A percentile compares a stretch with the other conserved stretches of the same genome.
phyloP scores from a whole-genome alignment of 2,888 invertebrate genomes.

The Rhogogaster chlorosoma region DNA sequence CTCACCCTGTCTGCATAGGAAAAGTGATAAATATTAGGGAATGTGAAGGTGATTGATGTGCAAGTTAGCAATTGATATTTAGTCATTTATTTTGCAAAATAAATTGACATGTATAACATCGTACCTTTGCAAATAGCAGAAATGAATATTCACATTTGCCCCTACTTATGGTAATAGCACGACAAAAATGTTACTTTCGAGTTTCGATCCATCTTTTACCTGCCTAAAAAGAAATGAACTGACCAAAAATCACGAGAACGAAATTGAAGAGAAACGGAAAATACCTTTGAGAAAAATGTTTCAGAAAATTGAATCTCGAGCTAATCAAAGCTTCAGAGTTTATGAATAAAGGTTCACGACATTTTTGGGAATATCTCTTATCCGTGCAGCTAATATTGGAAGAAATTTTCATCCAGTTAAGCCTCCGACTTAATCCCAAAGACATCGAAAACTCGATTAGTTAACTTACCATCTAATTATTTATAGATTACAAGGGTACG shows the following conservation, averaged over 20 bases:
- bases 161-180: constrained; percentile 60
- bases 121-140: constrained; percentile 68
- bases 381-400: neutral
- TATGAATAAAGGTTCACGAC: constrained; percentile 14
- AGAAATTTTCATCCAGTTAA: neutral
- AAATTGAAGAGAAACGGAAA: neutral
- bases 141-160: constrained; percentile 66
- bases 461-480: constrained; percentile 6
- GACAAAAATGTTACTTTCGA: constrained; percentile 67
- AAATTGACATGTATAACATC: constrained; percentile 75
- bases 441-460: constrained; percentile 34
- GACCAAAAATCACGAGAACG: neutral
- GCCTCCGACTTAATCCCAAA: neutral
- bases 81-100: constrained; percentile 75
- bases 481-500: neutral
- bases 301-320: constrained; percentile 28
- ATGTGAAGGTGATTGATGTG: neutral
- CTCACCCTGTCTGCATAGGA: neutral
- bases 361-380: constrained; percentile 2
- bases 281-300: constrained; percentile 4
- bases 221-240: constrained; percentile 49
- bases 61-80: constrained; percentile 25
- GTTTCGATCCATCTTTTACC: constrained; percentile 60
- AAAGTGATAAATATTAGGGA: neutral
- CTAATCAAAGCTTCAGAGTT: constrained; percentile 40